Percentiles rank a stretch among this genome's conserved stretches.
These are phyloP conservation scores for Platynereis dumerilii DNA, from an alignment of 2,888 invertebrate species.

Conservation along the genomic window DNA sequence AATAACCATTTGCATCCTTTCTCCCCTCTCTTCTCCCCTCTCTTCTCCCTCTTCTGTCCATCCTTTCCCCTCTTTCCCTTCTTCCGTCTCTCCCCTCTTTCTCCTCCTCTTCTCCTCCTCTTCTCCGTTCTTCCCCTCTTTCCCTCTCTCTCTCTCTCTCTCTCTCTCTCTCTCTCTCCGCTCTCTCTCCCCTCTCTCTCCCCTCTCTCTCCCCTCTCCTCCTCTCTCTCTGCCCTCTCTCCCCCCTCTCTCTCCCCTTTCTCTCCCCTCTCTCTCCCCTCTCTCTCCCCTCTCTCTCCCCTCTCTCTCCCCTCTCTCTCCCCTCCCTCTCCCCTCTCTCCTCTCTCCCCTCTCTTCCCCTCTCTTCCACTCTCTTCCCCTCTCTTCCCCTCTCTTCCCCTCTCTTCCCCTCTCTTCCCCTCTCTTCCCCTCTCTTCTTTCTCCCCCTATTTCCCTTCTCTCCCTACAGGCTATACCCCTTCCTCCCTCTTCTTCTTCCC, in stretches of 20 bases:
- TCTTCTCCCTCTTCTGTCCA: background rate
- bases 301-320: no score
- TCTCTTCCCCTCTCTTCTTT: no score
- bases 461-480: no score
- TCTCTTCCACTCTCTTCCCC: no score
- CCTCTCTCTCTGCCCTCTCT: background rate
- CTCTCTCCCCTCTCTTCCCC: no score
- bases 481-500: no score
- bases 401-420: no score
- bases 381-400: no score
- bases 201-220: background rate
- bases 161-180: constrained; percentile 2
- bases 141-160: constrained; percentile 2
- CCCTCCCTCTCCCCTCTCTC: no score
- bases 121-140: background rate
- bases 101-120: background rate
- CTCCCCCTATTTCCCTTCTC: no score
- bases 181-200: background rate
- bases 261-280: background rate
- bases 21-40: background rate
- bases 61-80: no score
- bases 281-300: background rate
- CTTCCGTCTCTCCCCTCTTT: background rate
- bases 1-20: background rate
- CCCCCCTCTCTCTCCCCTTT: background rate